A percentile compares a stretch with the other conserved stretches of the same genome.
These are phyloP conservation scores for Torymus texanus DNA, from an alignment of 2,888 invertebrate species.

Conservation along the genomic window DNA sequence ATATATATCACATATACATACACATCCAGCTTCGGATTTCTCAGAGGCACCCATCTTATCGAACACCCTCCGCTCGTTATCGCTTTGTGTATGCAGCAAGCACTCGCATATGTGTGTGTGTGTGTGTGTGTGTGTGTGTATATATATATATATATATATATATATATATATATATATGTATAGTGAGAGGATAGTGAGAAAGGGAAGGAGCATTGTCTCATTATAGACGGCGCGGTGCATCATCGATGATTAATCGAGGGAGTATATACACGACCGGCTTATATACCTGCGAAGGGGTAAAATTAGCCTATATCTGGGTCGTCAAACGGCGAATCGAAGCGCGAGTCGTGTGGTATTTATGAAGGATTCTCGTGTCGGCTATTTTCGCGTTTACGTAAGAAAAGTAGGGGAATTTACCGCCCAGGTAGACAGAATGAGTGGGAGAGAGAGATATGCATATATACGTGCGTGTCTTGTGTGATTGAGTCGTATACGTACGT, in stretches of 20 bases:
- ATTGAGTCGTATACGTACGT: no score
- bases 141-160: no score
- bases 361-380: not conserved
- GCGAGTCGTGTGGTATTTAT: not conserved
- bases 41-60: conserved; percentile 5
- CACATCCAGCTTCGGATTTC: conserved; percentile 26
- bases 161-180: no score
- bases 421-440: no score
- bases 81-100: no score
- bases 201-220: not conserved
- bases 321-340: conserved; percentile 12
- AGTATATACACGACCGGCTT: no score
- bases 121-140: no score
- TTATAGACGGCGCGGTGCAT: not conserved
- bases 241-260: not conserved
- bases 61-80: not conserved
- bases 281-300: not conserved
- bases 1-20: not conserved
- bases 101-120: no score
- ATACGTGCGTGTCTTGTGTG: no score
- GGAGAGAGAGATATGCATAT: no score
- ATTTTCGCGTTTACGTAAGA: not conserved
- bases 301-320: conserved; percentile 31
- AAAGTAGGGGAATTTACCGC: no score
- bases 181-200: no score